Conservation (phyloP, 2,797 vertebrate species). For the Enteromius paludinosus region DNA sequence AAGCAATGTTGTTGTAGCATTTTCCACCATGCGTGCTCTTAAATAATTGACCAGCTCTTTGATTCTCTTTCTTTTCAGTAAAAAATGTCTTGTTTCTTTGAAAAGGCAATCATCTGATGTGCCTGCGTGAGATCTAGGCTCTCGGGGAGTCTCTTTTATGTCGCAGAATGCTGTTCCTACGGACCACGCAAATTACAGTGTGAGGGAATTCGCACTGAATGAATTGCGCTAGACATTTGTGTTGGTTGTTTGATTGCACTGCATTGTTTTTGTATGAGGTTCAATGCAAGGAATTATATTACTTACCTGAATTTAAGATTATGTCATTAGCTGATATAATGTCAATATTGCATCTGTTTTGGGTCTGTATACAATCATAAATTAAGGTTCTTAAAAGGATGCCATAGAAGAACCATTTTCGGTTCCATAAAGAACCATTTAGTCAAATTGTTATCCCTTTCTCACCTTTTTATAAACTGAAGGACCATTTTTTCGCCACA, state of each 20-base stretch:
- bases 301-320: neutral
- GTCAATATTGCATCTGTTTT: neutral
- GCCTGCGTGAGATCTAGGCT: constrained; percentile 10
- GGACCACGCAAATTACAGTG: neutral
- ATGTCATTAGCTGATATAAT: neutral
- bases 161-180: neutral
- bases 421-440: too few species aligned
- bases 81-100: constrained; percentile 3
- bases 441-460: too few species aligned
- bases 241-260: neutral
- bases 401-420: too few species aligned
- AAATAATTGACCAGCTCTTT: constrained; percentile 40
- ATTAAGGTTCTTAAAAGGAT: too few species aligned
- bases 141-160: neutral
- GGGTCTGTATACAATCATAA: neutral
- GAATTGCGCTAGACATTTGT: neutral
- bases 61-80: constrained; percentile 12
- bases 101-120: constrained; percentile 19
- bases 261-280: neutral
- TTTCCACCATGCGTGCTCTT: constrained; percentile 17
- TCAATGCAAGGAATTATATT: neutral
- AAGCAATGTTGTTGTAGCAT: constrained; percentile 20
- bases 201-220: neutral
- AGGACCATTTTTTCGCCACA: too few species aligned
- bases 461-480: too few species aligned